Base-by-base conservation (phyloP, 2,113 vertebrate genomes). In the Nothobranchius furzeri region DNA sequence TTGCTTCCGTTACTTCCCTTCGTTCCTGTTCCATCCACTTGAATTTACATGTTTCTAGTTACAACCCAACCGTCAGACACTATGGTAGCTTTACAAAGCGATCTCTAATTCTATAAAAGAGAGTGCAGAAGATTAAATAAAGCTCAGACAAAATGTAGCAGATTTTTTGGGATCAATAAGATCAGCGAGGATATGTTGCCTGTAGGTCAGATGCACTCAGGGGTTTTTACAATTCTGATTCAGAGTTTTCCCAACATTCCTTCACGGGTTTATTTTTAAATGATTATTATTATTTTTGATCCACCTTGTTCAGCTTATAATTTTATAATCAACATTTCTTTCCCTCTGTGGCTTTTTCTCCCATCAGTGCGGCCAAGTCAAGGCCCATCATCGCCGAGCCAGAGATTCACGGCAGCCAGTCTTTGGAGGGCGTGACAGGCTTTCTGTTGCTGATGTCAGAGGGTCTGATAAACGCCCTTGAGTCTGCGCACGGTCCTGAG, bases 391-490 rank as follows among this genome's bases (percentile, higher is more conserved):
- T 96, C 20, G 93, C 96, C 0, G 98, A 98, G 79, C 97, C 98
- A 0, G 98, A 99, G 89, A 95, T 99, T 77, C 96, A 97, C 0
- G 95, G 95, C 3, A 94, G 95, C 25, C 95, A 96, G 60, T 91
- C 92, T 0, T 74, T 99, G 90, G 96, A 98, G 0, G 93, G 90
- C 0, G 94, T 98, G 70, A 96, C 94, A 0, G 98, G 98, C 48
- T 99, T 99, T 87, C 88, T 99, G 81, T 85, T 99, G 78, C 93
- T 99, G 46, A 96, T 99, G 96, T 98, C 98, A 0, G 98, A 99
- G 81, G 98, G 98, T 6, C 94, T 99, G 6, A 98, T 98, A 84
- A 97, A 95, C 73, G 97, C 96, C 0, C 92, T 99, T 12, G 98
- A 99, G 83, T 94, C 96, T 0, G 97, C 97, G 69, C 97, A 97